Evolutionary conservation across 2,797 vertebrate species (phyloP).

Genomic region (Parauchenoglanis punctatus): DNA sequence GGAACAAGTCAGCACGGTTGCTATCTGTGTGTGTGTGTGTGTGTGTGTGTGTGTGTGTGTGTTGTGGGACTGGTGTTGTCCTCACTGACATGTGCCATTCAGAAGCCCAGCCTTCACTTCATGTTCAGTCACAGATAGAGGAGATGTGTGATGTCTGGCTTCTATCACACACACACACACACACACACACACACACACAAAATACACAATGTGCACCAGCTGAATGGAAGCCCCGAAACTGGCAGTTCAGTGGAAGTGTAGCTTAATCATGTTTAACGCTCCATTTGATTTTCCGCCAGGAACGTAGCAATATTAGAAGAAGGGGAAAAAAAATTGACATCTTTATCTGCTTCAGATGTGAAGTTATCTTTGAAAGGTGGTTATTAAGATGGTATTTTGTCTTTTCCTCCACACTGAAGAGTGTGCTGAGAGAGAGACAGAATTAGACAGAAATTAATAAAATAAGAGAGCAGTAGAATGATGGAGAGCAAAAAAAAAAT

Average conservation of each 20-base stretch:
- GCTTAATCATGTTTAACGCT: conserved; percentile 75
- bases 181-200: conserved; percentile 4
- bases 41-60: conserved; percentile 36
- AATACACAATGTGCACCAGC: conserved; percentile 11
- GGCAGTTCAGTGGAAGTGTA: conserved; percentile 60
- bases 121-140: neutral
- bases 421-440: conserved; percentile 39
- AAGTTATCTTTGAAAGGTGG: conserved; percentile 70
- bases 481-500: conserved; percentile 35
- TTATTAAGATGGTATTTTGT: conserved; percentile 70
- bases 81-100: conserved; percentile 77
- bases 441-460: neutral
- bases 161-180: conserved; percentile 30
- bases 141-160: conserved; percentile 49
- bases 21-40: conserved; percentile 30
- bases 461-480: neutral
- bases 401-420: conserved; percentile 49
- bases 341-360: conserved; percentile 56
- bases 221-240: conserved; percentile 27
- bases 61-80: conserved; percentile 67
- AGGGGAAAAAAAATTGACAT: conserved; percentile 64
- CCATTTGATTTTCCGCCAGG: conserved; percentile 63
- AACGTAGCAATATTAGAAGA: conserved; percentile 46
- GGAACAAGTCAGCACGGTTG: neutral
- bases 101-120: conserved; percentile 66